phyloP scores from a whole-genome alignment of 2,113 vertebrate species.

The Leptobrachium leishanense region DNA sequence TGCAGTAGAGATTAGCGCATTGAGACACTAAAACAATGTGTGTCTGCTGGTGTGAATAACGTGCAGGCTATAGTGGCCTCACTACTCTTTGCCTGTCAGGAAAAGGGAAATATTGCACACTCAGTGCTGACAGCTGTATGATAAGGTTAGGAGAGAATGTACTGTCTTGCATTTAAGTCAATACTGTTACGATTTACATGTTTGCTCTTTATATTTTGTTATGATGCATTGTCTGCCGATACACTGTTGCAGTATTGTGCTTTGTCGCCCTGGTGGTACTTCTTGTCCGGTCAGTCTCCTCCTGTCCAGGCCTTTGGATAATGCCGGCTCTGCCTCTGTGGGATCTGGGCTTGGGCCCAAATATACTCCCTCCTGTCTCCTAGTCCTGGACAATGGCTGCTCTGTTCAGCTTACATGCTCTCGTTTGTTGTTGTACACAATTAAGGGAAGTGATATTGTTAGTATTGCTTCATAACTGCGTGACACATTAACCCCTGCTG shows the following conservation, averaged over 20 bases:
- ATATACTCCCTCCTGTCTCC: constrained; percentile 12
- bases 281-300: not conserved
- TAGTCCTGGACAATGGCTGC: constrained; percentile 25
- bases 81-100: not conserved
- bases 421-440: constrained; percentile 48
- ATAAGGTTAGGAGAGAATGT: not conserved
- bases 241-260: not conserved
- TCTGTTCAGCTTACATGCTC: constrained; percentile 34
- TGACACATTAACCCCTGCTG: constrained; percentile 26
- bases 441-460: constrained; percentile 48
- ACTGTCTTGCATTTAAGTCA: not conserved
- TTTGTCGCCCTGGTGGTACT: not conserved
- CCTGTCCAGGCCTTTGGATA: not conserved
- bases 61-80: not conserved
- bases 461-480: constrained; percentile 43
- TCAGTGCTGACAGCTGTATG: not conserved
- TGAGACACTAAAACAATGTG: not conserved
- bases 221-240: not conserved
- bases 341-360: constrained; percentile 22
- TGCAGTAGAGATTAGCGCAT: not conserved
- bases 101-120: not conserved
- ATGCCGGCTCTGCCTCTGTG: not conserved
- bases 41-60: not conserved
- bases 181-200: too few species aligned
- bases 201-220: not conserved